Percentiles rank a stretch among this genome's conserved stretches.
phyloP scores from a whole-genome alignment of 2,797 vertebrate genomes.

The Pantherophis vulpinus region DNA sequence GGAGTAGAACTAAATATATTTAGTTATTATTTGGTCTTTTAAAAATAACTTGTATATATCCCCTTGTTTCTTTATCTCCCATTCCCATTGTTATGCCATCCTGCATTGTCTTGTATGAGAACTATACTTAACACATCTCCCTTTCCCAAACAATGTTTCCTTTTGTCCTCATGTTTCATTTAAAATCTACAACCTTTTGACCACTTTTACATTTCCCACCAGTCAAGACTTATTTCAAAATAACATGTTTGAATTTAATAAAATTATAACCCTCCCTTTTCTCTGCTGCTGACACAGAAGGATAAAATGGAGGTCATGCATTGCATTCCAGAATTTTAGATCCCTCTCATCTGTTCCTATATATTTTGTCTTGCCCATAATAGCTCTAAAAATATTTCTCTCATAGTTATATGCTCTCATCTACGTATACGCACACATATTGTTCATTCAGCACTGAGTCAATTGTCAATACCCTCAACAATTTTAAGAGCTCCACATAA shows the following conservation, averaged over 20 bases:
- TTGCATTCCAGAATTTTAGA: not conserved
- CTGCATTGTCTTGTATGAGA: not conserved
- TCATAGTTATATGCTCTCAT: not conserved
- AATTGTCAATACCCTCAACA: not conserved
- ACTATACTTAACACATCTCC: not conserved
- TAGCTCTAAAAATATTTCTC: not conserved
- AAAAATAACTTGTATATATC: not conserved
- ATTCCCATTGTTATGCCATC: not conserved
- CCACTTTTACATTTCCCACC: not conserved
- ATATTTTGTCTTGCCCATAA: not conserved
- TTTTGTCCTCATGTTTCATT: not conserved
- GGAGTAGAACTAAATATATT: not conserved
- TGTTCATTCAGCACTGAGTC: not conserved
- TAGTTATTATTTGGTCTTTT: not conserved
- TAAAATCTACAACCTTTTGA: not conserved
- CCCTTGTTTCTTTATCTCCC: not conserved
- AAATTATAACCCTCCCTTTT: not conserved
- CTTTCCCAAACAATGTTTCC: not conserved
- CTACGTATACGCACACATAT: not conserved
- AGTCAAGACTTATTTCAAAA: not conserved
- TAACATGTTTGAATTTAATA: not conserved
- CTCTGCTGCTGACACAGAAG: not conserved
- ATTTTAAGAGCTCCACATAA: not conserved
- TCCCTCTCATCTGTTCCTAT: not conserved
- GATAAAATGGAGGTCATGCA: not conserved